Conservation (phyloP, 2,113 vertebrate genomes). For the Elaphurus davidianus region DNA sequence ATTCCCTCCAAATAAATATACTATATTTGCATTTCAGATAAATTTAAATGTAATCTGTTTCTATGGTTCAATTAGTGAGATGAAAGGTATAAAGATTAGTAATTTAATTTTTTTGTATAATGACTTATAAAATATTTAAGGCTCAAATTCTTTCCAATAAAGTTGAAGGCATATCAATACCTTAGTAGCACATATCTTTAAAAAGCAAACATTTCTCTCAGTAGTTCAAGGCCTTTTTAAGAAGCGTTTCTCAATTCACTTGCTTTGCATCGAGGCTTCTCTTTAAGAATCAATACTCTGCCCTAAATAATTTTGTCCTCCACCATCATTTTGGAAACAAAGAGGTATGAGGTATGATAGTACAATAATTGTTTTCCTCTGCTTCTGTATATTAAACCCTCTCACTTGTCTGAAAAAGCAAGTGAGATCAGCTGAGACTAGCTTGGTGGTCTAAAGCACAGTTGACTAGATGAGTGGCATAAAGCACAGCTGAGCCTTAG, state of each 20-base stretch:
- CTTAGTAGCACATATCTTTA: not conserved
- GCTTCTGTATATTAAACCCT: not conserved
- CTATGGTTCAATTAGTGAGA: not conserved
- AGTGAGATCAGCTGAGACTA: not conserved
- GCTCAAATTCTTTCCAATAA: not conserved
- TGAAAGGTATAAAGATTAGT: not conserved
- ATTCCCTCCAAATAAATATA: not conserved
- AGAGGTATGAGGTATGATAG: not conserved
- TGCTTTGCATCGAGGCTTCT: not conserved
- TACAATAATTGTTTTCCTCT: not conserved
- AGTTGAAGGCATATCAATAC: not conserved
- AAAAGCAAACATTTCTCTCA: not conserved
- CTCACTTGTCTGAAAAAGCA: not conserved
- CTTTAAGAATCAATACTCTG: not conserved
- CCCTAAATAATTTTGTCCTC: not conserved
- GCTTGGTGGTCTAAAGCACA: not conserved
- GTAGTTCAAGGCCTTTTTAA: not conserved
- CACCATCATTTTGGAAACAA: not conserved
- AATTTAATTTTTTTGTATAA: not conserved
- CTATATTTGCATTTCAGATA: not conserved
- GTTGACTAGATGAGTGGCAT: not conserved
- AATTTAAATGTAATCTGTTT: not conserved
- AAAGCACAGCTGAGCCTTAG: no score
- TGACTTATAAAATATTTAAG: not conserved
- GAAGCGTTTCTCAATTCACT: not conserved